These are phyloP conservation scores for Rhynchophorus ferrugineus DNA, from an alignment of 1,140 invertebrate genomes.

Conservation along the genomic window DNA sequence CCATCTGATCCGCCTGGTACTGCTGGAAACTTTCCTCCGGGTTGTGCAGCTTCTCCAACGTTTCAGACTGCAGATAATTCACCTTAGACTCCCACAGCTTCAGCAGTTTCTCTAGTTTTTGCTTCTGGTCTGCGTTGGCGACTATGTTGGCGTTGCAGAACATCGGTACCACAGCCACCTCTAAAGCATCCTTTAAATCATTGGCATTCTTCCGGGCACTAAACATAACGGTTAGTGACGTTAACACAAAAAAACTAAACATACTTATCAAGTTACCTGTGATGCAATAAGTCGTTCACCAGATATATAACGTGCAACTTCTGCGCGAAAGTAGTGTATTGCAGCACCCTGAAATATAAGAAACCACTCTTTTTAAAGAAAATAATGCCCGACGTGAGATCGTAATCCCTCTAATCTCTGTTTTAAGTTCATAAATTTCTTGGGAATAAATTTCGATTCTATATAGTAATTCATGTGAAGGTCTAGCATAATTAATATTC, in stretches of 20 bases:
- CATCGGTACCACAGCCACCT: conserved; percentile 91
- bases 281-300: conserved; percentile 95
- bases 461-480: too few relatives aligned
- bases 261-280: conserved; percentile 68
- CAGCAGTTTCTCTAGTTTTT: conserved; percentile 85
- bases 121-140: conserved; percentile 78
- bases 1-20: conserved; percentile 74
- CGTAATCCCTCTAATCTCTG: too few relatives aligned
- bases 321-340: conserved; percentile 73
- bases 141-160: conserved; percentile 84
- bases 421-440: too few relatives aligned
- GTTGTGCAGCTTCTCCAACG: conserved; percentile 77
- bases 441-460: too few relatives aligned
- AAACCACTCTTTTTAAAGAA: not conserved
- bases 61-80: conserved; percentile 81
- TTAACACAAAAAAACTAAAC: not conserved
- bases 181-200: conserved; percentile 83
- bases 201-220: conserved; percentile 91
- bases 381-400: not conserved
- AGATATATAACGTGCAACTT: conserved; percentile 96
- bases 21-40: conserved; percentile 72
- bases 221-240: conserved; percentile 5
- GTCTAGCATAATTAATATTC: too few relatives aligned
- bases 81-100: conserved; percentile 93
- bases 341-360: conserved; percentile 59